Evolutionary conservation across 1,140 invertebrate species (phyloP).

Genomic region (Lepidotrigona ventralis): DNA sequence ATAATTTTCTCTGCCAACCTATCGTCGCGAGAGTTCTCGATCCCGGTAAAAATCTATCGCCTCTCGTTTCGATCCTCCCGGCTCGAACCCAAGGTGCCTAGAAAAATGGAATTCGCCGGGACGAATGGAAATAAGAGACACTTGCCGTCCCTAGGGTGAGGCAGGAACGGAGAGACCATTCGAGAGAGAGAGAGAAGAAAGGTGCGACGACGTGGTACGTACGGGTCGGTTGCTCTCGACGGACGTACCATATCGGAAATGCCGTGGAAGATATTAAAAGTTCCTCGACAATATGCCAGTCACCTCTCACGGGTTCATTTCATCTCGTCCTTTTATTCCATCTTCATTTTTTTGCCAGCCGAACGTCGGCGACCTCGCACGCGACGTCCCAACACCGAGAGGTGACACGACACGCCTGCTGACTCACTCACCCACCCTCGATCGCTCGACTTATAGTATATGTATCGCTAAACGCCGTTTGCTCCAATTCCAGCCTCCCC

Average conservation of each 20-base stretch:
- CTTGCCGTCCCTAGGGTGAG: slow-evolving; percentile 44
- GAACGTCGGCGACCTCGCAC: neutral
- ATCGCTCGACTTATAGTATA: neutral
- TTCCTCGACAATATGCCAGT: slow-evolving; percentile 71
- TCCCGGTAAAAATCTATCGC: slow-evolving; percentile 5
- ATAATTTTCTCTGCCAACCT: slow-evolving; percentile 7
- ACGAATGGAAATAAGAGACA: slow-evolving; percentile 39
- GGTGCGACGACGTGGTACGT: slow-evolving; percentile 38
- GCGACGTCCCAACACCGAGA: slow-evolving; percentile 14
- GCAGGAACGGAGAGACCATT: slow-evolving; percentile 9
- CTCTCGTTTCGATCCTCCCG: neutral
- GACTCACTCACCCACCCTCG: slow-evolving; percentile 19
- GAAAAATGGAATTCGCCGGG: slow-evolving; percentile 25
- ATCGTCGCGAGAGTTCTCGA: neutral
- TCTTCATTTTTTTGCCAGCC: slow-evolving; percentile 13
- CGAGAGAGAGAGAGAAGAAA: slow-evolving; percentile 38
- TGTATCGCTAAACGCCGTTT: neutral
- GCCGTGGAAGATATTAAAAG: slow-evolving; percentile 72
- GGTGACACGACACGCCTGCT: neutral
- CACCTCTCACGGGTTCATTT: slow-evolving; percentile 45
- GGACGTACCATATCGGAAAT: slow-evolving; percentile 67
- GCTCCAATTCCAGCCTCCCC: neutral
- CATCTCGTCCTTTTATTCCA: slow-evolving; percentile 11
- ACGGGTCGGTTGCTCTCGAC: slow-evolving; percentile 63
- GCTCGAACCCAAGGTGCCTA: neutral